Evolutionary conservation across 2,888 invertebrate species (phyloP).

Genomic region (Drosophila mettleri): DNA sequence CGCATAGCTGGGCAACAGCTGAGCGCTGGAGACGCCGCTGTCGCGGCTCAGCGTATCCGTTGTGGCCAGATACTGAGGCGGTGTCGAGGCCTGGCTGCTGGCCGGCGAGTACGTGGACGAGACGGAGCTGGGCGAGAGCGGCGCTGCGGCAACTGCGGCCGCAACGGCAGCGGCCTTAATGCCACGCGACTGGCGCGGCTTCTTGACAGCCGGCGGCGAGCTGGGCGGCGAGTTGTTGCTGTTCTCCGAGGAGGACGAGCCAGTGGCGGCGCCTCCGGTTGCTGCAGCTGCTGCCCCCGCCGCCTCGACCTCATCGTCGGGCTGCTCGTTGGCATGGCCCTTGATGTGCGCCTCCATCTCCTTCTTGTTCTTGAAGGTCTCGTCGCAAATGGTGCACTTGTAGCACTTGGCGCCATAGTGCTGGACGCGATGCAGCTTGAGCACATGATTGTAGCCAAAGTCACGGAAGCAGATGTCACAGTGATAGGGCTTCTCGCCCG

Average conservation of each 20-base stretch:
- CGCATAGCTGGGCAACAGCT: conserved; percentile 38
- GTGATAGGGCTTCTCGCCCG: conserved; percentile 95
- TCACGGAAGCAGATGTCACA: conserved; percentile 96
- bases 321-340: conserved; percentile 88
- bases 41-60: conserved; percentile 82
- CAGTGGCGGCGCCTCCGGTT: conserved; percentile 41
- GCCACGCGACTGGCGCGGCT: conserved; percentile 58
- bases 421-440: conserved; percentile 94
- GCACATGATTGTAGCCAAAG: conserved; percentile 96
- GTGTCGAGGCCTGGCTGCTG: conserved; percentile 63
- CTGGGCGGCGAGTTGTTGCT: conserved; percentile 75
- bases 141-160: conserved; percentile 17
- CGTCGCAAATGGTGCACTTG: conserved; percentile 96
- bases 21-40: conserved; percentile 81
- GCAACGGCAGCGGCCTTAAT: conserved; percentile 31
- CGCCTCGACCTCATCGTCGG: conserved; percentile 86
- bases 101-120: conserved; percentile 73
- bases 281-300: conserved; percentile 33
- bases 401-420: conserved; percentile 97
- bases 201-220: conserved; percentile 70
- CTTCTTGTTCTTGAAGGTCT: conserved; percentile 95
- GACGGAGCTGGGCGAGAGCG: conserved; percentile 76
- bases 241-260: conserved; percentile 56
- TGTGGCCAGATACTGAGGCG: conserved; percentile 49
- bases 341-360: conserved; percentile 95